Evolutionary conservation across 2,888 invertebrate species (phyloP), one percentile per base, ranked within the genome.

Genomic region (Iphiclides podalirius): DNA sequence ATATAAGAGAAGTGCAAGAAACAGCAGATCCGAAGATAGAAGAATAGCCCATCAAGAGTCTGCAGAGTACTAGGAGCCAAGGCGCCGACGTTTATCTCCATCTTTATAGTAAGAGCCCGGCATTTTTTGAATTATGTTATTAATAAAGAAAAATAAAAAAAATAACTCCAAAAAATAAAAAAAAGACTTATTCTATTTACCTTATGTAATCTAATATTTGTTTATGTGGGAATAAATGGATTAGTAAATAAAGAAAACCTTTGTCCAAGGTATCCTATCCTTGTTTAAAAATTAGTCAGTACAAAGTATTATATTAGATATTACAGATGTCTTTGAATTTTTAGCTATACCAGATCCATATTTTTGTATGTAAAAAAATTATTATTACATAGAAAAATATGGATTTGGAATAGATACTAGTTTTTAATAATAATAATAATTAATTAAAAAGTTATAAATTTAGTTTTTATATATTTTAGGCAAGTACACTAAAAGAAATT

Each of bases 81-180:
- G 48, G 45, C 43, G 60, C 33, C 66, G 48, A 60, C 70, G 55
- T 61, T 57, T 67, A 58, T 59, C 80, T 66, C 57, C 83, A 70
- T 60, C 67, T 60, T 84, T 82, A 87, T 85, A 87, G 87, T 88
- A 88, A 88, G 87, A 81, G 57, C 63, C 75, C 72, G 85, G 88
- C 86, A 85, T 78, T 86, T 84, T 77, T 76, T 44, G 40, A 79
- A 78, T 77, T 83, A 73, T 84, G 84, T 84, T 72, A 81, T 77
- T 73, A 79, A 79, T 75, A 76, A 79, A 71, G 65, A 71, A 79
- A 79, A 63, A 70, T 62, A 52, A 57, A 58, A 55, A 57, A 51
- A 43, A 36, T 13, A 57, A n/a, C n/a, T n/a, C n/a, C n/a, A 61
- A 58, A 64, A 51, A 43, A 36, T 14, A 57, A 61, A 58, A 63